A percentile compares a stretch with the other conserved stretches of the same genome.
Conservation (phyloP, 2,113 vertebrate genomes). For the Varanus salvator region DNA sequence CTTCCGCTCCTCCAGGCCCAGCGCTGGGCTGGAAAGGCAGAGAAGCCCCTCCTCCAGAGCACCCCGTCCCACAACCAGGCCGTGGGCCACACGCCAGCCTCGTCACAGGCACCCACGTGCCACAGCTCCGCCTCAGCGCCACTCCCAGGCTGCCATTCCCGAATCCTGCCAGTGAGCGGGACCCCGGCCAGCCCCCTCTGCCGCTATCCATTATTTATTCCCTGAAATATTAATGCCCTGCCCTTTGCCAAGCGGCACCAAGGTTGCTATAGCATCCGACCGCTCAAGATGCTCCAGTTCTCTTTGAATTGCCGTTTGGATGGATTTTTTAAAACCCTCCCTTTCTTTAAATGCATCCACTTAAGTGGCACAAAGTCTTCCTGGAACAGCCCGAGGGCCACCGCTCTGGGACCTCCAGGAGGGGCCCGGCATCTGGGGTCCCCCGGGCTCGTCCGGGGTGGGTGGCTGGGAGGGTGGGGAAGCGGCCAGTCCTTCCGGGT, state of each 20-base stretch:
- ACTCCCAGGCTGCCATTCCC: neutral
- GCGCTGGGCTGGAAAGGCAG: neutral
- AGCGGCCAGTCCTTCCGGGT: neutral
- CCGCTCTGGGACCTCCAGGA: neutral
- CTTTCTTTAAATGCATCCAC: neutral
- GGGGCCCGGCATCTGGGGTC: neutral
- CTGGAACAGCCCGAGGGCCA: neutral
- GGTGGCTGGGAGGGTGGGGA: neutral
- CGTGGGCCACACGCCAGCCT: neutral
- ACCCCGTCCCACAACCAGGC: neutral
- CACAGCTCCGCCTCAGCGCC: neutral
- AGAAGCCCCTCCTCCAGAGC: neutral
- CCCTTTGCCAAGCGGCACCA: conserved; percentile 15
- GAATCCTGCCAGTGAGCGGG: neutral
- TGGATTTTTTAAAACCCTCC: neutral
- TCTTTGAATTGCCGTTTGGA: neutral
- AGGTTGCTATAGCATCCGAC: conserved; percentile 29
- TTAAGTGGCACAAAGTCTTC: neutral
- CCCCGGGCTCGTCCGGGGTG: neutral
- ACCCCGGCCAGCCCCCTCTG: neutral
- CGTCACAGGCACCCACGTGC: neutral
- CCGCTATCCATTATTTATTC: conserved; percentile 8
- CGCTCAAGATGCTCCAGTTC: neutral
- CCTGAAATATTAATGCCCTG: conserved; percentile 30
- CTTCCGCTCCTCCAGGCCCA: neutral